Evolutionary conservation across 2,888 invertebrate genomes (phyloP).

Genomic region (Malthinus seriepunctatus): DNA sequence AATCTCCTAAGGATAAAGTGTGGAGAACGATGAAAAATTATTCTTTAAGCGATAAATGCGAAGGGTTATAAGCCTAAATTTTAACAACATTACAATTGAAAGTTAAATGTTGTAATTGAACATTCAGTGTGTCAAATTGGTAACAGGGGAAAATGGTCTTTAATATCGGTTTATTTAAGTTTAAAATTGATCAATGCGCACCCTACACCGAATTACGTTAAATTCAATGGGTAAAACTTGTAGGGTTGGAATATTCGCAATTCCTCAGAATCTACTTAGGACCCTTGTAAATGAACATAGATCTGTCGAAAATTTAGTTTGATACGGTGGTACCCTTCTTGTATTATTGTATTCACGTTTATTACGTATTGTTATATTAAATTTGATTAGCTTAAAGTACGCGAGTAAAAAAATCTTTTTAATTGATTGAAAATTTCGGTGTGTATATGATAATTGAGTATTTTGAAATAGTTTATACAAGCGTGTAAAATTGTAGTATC

Average conservation of each 20-base stretch:
- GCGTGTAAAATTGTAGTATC: conserved; percentile 1
- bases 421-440: not conserved
- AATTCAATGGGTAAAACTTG: conserved; percentile 38
- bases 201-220: conserved; percentile 35
- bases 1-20: too few species aligned
- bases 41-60: conserved; percentile 5
- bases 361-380: not conserved
- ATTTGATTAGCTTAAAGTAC: not conserved
- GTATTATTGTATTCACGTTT: conserved; percentile 2
- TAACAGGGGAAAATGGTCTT: conserved; percentile 30
- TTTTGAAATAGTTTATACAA: conserved; percentile 1
- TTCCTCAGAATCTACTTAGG: conserved; percentile 34
- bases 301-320: conserved; percentile 30
- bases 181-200: conserved; percentile 41
- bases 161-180: conserved; percentile 32
- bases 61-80: conserved; percentile 44
- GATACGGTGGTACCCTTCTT: conserved; percentile 14
- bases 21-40: too few species aligned
- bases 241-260: conserved; percentile 31
- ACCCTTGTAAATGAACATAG: conserved; percentile 39
- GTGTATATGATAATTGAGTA: not conserved
- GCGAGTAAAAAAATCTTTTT: not conserved
- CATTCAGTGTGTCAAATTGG: conserved; percentile 36
- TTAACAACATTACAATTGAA: conserved; percentile 44
- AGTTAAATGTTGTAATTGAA: conserved; percentile 46